Conservation (phyloP, 2,113 vertebrate genomes). For the Syngnathoides biaculeatus region DNA sequence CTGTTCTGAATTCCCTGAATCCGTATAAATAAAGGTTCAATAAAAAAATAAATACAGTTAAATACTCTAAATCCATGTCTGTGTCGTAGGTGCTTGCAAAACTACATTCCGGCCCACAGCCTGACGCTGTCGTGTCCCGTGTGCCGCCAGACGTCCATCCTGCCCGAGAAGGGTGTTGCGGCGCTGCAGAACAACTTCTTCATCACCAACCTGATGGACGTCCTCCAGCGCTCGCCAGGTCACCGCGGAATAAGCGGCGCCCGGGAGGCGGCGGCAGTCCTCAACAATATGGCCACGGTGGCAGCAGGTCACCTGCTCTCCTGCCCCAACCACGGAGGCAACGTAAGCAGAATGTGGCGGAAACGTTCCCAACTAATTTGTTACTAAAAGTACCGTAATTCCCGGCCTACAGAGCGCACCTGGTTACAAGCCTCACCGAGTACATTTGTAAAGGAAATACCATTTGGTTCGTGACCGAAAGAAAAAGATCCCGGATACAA, state of each 20-base stretch:
- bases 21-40: not conserved
- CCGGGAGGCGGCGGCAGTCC: conserved; percentile 80
- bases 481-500: too few relatives aligned
- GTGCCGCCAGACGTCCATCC: conserved; percentile 96
- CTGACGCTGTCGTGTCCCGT: conserved; percentile 93
- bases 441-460: too few relatives aligned
- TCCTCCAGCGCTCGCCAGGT: conserved; percentile 86
- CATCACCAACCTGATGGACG: conserved; percentile 99
- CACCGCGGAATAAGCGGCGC: conserved; percentile 46
- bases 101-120: conserved; percentile 94
- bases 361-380: too few relatives aligned
- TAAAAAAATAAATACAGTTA: not conserved
- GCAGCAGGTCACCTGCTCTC: conserved; percentile 86
- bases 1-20: too few relatives aligned
- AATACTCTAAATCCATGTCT: not conserved
- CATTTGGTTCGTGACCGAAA: too few relatives aligned
- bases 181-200: conserved; percentile 98
- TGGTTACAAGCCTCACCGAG: too few relatives aligned
- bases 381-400: too few relatives aligned
- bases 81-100: conserved; percentile 87
- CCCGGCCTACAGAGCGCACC: too few relatives aligned
- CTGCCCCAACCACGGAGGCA: conserved; percentile 93
- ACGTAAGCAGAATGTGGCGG: conserved; percentile 72
- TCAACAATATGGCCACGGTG: conserved; percentile 83
- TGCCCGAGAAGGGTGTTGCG: conserved; percentile 95